phyloP scores from a whole-genome alignment of 2,888 invertebrate species.

The Euplexia lucipara region DNA sequence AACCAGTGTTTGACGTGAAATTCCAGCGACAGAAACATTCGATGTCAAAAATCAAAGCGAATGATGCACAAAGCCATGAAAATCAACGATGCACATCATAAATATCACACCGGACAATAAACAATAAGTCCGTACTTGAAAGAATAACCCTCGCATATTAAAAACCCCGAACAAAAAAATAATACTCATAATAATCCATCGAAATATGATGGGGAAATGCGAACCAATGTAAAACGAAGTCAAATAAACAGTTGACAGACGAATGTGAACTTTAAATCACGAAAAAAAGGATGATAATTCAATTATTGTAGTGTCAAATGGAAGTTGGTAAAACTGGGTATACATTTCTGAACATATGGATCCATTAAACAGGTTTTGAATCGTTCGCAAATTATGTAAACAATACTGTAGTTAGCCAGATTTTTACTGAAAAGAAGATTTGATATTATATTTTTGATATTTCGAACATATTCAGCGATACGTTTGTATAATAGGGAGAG shows the following conservation, averaged over 20 bases:
- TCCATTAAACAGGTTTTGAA: conserved; percentile 66
- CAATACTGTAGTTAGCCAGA: conserved; percentile 61
- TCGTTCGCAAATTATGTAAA: conserved; percentile 68
- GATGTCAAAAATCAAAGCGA: conserved; percentile 41
- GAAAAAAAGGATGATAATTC: background rate
- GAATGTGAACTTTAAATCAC: conserved; percentile 30
- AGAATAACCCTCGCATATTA: conserved; percentile 52
- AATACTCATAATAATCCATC: conserved; percentile 62
- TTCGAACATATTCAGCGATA: conserved; percentile 11
- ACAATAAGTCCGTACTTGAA: conserved; percentile 57
- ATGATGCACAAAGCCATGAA: conserved; percentile 47
- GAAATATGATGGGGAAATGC: conserved; percentile 60
- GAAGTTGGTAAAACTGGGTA: conserved; percentile 39
- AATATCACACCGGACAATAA: conserved; percentile 59
- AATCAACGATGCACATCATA: conserved; percentile 60
- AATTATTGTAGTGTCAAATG: background rate
- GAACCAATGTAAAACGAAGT: conserved; percentile 3
- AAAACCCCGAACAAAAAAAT: conserved; percentile 55
- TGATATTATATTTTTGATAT: conserved; percentile 28
- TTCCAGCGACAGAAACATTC: conserved; percentile 3
- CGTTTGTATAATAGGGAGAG: background rate
- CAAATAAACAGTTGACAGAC: background rate
- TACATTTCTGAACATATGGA: conserved; percentile 69
- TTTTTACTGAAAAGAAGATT: conserved; percentile 50
- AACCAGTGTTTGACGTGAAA: background rate